Percentiles rank a stretch among this genome's conserved stretches.
phyloP scores from a whole-genome alignment of 1,140 invertebrate genomes.

The Drosophila punjabiensis region DNA sequence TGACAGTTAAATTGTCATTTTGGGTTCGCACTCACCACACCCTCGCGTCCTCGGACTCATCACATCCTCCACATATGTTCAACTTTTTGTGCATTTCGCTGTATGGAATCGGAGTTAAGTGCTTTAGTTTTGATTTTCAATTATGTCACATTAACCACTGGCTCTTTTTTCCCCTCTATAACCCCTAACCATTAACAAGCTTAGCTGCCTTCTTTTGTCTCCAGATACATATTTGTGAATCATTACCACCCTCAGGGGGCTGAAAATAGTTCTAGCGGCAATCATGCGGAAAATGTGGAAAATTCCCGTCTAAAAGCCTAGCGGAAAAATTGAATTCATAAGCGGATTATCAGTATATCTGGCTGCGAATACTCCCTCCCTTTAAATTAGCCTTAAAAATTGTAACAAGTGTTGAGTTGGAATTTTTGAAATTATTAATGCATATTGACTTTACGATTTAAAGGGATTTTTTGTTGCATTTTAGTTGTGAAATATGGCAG shows the following conservation, averaged over 20 bases:
- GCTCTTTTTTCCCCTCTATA: slow-evolving; percentile 4
- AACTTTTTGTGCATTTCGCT: slow-evolving; percentile 76
- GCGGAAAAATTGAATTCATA: slow-evolving; percentile 66
- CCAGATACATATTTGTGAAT: slow-evolving; percentile 50
- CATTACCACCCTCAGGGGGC: slow-evolving; percentile 57
- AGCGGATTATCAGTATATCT: slow-evolving; percentile 71
- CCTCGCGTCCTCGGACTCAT: slow-evolving; percentile 30
- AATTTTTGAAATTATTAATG: slow-evolving; percentile 49
- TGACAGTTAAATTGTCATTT: slow-evolving; percentile 83
- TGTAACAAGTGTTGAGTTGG: slow-evolving; percentile 71
- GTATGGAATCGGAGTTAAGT: slow-evolving; percentile 74
- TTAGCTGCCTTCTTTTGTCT: slow-evolving; percentile 59
- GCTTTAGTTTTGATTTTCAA: slow-evolving; percentile 85
- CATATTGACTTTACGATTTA: slow-evolving; percentile 64
- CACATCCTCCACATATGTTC: slow-evolving; percentile 67
- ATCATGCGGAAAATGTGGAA: slow-evolving; percentile 75
- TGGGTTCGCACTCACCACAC: slow-evolving; percentile 15
- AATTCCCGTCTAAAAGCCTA: slow-evolving; percentile 58
- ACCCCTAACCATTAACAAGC: slow-evolving; percentile 60
- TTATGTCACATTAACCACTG: slow-evolving; percentile 81
- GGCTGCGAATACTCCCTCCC: slow-evolving; percentile 13
- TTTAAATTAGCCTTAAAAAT: slow-evolving; percentile 76
- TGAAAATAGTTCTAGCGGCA: slow-evolving; percentile 47
- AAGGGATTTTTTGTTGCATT: slow-evolving; percentile 6
- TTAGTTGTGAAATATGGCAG: not conserved